Percentiles rank a stretch among this genome's conserved stretches.
These are phyloP conservation scores for Artibeus jamaicensis DNA, from an alignment of 2,797 vertebrate genomes.

Conservation along the genomic window DNA sequence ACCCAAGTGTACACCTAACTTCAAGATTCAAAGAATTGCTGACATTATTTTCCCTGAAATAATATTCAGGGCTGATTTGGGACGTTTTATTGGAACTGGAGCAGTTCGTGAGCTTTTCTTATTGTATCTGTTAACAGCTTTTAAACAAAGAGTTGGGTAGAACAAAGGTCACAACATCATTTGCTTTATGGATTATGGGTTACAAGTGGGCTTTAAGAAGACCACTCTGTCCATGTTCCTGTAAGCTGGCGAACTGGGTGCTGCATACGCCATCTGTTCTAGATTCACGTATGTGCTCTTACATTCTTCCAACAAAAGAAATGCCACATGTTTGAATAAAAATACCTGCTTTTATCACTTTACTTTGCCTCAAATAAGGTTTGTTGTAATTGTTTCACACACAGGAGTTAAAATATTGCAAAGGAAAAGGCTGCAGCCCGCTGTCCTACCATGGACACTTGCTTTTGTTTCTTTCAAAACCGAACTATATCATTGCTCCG, in stretches of 20 bases:
- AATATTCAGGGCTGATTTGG: slow-evolving; percentile 13
- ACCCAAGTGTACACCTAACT: background rate
- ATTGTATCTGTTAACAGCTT: background rate
- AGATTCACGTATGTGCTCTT: background rate
- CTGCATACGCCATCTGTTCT: background rate
- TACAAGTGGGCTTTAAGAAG: background rate
- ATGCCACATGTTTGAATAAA: slow-evolving; percentile 42
- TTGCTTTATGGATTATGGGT: background rate
- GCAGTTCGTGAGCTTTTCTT: background rate
- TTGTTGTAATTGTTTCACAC: slow-evolving; percentile 46
- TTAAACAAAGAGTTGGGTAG: background rate
- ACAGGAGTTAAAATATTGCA: slow-evolving; percentile 10
- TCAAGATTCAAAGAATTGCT: slow-evolving; percentile 12
- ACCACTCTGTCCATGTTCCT: background rate
- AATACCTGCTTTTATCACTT: slow-evolving; percentile 31
- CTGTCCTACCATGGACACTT: background rate
- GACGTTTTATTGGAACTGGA: background rate
- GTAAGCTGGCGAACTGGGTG: background rate
- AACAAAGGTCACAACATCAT: background rate
- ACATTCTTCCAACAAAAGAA: slow-evolving; percentile 35
- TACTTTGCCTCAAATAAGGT: slow-evolving; percentile 12
- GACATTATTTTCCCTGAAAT: background rate
- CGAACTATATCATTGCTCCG: background rate
- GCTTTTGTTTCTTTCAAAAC: background rate
- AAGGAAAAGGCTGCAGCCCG: background rate